Conservation (phyloP, 2,797 vertebrate genomes). For the Onychomys arenicola region DNA sequence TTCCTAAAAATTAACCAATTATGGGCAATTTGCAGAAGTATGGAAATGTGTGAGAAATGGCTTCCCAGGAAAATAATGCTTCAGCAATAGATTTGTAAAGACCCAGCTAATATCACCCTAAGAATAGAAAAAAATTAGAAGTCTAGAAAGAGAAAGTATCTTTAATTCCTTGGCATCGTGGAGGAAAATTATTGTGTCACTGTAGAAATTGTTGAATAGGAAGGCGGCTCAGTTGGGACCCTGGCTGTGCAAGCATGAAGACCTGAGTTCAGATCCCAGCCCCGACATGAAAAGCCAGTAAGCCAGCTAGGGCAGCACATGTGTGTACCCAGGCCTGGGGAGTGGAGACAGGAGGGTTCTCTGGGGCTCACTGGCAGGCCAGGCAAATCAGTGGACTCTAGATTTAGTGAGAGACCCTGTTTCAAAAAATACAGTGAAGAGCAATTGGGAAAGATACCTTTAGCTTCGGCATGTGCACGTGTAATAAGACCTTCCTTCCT, state of each 20-base stretch:
- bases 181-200: slow-evolving; percentile 36
- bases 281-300: background rate
- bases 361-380: background rate
- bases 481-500: too few relatives aligned
- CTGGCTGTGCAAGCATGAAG: background rate
- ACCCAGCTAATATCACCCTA: slow-evolving; percentile 44
- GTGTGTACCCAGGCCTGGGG: background rate
- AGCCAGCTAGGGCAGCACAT: background rate
- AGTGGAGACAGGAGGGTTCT: background rate
- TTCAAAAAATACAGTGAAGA: background rate
- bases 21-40: slow-evolving; percentile 58
- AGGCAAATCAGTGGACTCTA: background rate
- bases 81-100: slow-evolving; percentile 35
- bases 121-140: slow-evolving; percentile 29
- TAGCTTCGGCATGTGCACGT: too few relatives aligned
- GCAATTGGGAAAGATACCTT: background rate
- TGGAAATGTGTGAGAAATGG: slow-evolving; percentile 8
- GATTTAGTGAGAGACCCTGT: background rate
- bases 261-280: background rate
- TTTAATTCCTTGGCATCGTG: slow-evolving; percentile 45
- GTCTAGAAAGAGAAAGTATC: slow-evolving; percentile 9
- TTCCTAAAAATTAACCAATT: slow-evolving; percentile 64
- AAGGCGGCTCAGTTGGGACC: background rate
- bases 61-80: slow-evolving; percentile 53
- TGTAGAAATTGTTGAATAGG: slow-evolving; percentile 16